phyloP scores from a whole-genome alignment of 2,888 invertebrate species.

The Athalia cordata region DNA sequence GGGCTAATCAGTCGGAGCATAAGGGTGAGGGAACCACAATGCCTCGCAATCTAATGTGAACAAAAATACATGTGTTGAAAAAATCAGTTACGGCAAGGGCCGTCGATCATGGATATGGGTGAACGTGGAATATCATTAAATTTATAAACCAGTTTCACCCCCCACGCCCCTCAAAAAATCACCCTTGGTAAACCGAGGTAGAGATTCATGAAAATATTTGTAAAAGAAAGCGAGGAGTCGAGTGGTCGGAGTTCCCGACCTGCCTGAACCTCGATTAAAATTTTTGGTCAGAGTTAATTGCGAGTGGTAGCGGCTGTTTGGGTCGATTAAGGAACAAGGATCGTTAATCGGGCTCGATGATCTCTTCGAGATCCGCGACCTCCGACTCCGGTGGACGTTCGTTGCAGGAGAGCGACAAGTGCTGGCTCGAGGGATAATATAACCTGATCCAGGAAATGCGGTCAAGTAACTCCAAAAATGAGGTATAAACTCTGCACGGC shows the following conservation, averaged over 20 bases:
- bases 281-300: neutral
- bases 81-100: constrained; percentile 21
- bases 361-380: neutral
- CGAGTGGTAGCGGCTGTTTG: neutral
- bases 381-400: no score
- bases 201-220: neutral
- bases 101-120: neutral
- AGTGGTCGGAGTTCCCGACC: constrained; percentile 13
- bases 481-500: no score
- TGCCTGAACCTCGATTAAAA: constrained; percentile 13
- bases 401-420: neutral
- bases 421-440: neutral
- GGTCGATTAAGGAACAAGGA: neutral
- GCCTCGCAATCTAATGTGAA: no score
- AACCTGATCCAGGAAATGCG: neutral
- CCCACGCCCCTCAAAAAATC: neutral
- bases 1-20: neutral
- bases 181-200: no score
- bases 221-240: no score
- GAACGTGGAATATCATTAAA: no score
- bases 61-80: constrained; percentile 17
- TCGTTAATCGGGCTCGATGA: neutral
- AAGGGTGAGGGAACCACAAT: neutral
- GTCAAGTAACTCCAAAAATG: neutral
- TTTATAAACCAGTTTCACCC: neutral